Base-by-base conservation (phyloP, 1,140 invertebrate genomes). In the Hesperophylax magnus region DNA sequence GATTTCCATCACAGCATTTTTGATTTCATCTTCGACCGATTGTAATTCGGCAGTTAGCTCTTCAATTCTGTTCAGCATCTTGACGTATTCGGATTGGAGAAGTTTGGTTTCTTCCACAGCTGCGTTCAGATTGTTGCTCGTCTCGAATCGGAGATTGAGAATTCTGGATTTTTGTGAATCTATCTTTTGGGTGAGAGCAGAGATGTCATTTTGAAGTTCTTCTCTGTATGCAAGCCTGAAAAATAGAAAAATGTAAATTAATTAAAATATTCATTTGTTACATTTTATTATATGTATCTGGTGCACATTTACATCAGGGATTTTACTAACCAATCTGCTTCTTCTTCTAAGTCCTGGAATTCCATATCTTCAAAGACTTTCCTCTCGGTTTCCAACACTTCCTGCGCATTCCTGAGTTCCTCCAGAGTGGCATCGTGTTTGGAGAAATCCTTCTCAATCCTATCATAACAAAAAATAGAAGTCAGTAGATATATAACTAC, bases 281-380 rank as follows among this genome's bases (percentile, higher is more conserved):
- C 27, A 27, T 5, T n/a, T n/a, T n/a, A n/a, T n/a, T n/a, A n/a
- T n/a, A n/a, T n/a, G n/a, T n/a, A n/a, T n/a, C n/a, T n/a, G n/a
- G 27, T 27, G 5, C 2, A 27, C 5, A 5, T 27, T 2, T 27
- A 27, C 2, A 27, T 27, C 27, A 27, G 27, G 27, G 5, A 2
- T 27, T 27, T 27, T 3, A 79, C 77, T 87, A 84, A 90, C 91
- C 93, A 91, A 86, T 96, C 95, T 0, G 96, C 95, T 86, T 97
- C 95, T 85, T 96, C 96, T 89, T 98, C 97, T 78, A 98, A 91
- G 87, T 98, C 95, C 86, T 97, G 95, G 88, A 98, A 98, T 88
- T 98, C 97, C 18, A 97, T 89, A 87, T 98, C 97, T 88, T 98
- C 97, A 86, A 96, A 98, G 47, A 94, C 92, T 90, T 97, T 95